These are phyloP conservation scores for Ammodytes marinus DNA, from an alignment of 2,113 vertebrate genomes.

Conservation along the genomic window DNA sequence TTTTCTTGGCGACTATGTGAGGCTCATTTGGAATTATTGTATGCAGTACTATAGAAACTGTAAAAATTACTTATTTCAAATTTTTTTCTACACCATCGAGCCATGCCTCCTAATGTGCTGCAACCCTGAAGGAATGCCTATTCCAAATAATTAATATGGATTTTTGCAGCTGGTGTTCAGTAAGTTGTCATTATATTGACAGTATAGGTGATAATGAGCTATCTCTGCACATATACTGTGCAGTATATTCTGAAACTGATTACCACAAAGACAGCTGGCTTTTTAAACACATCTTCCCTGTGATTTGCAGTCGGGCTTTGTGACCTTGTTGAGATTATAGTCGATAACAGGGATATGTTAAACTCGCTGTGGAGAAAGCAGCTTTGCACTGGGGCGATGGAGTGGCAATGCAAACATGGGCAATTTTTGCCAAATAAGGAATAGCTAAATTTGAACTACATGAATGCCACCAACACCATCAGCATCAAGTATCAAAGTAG, in stretches of 20 bases:
- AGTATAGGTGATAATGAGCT: slow-evolving; percentile 29
- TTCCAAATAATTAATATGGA: slow-evolving; percentile 50
- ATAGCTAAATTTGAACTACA: background rate
- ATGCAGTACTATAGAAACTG: background rate
- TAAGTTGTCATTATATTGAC: slow-evolving; percentile 22
- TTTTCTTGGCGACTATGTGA: background rate
- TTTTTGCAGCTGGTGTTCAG: slow-evolving; percentile 24
- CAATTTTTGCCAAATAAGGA: background rate
- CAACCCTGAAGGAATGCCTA: slow-evolving; percentile 18
- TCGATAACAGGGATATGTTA: background rate
- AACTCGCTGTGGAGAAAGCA: slow-evolving; percentile 9
- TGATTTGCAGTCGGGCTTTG: slow-evolving; percentile 3
- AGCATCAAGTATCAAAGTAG: background rate
- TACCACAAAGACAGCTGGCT: background rate
- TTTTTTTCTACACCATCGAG: slow-evolving; percentile 21
- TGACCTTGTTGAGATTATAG: slow-evolving; percentile 25
- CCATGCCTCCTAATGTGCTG: slow-evolving; percentile 21
- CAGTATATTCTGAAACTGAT: slow-evolving; percentile 10
- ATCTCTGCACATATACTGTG: background rate
- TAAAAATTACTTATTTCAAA: background rate
- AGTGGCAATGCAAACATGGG: background rate
- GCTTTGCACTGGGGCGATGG: slow-evolving; percentile 7
- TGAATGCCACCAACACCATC: background rate
- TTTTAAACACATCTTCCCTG: background rate
- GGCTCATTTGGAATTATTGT: background rate